Conservation (phyloP, 2,113 vertebrate species). For the Elephantulus edwardii region DNA sequence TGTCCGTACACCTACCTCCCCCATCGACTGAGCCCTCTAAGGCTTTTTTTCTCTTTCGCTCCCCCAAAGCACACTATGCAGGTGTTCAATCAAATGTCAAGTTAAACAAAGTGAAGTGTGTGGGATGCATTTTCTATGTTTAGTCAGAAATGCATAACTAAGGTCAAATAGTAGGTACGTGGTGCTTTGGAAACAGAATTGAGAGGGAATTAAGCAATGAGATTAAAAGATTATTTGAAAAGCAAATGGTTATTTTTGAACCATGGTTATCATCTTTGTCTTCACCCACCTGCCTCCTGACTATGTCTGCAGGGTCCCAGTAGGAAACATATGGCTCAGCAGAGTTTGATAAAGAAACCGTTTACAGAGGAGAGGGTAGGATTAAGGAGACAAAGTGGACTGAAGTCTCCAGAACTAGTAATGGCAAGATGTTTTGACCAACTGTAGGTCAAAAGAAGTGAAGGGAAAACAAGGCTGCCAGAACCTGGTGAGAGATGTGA, state of each 20-base stretch:
- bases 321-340: conserved; percentile 34
- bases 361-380: conserved; percentile 26
- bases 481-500: background rate
- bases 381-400: background rate
- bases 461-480: background rate
- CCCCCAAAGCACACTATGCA: background rate
- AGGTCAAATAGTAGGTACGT: conserved; percentile 65
- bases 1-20: background rate
- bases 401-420: background rate
- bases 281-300: conserved; percentile 33
- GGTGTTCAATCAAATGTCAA: conserved; percentile 34
- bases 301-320: conserved; percentile 21
- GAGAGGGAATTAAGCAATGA: conserved; percentile 65
- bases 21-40: background rate
- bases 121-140: conserved; percentile 46
- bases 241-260: conserved; percentile 76
- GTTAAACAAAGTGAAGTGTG: background rate
- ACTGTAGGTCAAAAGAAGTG: background rate
- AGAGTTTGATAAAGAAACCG: background rate
- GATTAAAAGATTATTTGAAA: conserved; percentile 74
- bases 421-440: background rate
- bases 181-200: conserved; percentile 75
- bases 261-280: conserved; percentile 36
- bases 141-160: conserved; percentile 65
- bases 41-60: conserved; percentile 19